phyloP scores from a whole-genome alignment of 35 echinoderm and acorn worm genomes.

The Antedon bifida region DNA sequence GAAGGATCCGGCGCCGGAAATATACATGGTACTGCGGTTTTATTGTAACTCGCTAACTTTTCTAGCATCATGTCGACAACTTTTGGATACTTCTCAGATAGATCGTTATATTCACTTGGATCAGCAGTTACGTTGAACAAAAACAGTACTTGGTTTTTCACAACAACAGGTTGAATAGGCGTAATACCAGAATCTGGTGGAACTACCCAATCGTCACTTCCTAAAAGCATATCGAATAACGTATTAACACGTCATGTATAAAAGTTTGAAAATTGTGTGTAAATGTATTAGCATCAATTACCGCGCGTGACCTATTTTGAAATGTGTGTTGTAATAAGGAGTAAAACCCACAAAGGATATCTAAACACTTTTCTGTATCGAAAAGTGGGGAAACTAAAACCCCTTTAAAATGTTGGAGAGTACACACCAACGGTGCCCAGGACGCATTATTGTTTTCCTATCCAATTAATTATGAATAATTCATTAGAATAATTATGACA shows the following conservation, averaged over 20 bases:
- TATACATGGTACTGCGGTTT: constrained; percentile 23
- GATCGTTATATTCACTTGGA: constrained; percentile 42
- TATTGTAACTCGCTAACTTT: constrained; percentile 36
- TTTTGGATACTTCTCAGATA: constrained; percentile 41
- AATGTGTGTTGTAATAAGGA: too few relatives aligned
- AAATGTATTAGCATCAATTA: background rate
- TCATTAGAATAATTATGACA: too few relatives aligned
- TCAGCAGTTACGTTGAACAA: constrained; percentile 74
- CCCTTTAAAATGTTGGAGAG: too few relatives aligned
- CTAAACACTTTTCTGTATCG: too few relatives aligned
- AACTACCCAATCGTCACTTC: constrained; percentile 29
- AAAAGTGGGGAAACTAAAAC: too few relatives aligned
- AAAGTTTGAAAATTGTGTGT: background rate
- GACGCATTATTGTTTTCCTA: too few relatives aligned
- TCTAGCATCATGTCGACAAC: constrained; percentile 23
- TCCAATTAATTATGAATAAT: too few relatives aligned
- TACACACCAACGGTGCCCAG: too few relatives aligned
- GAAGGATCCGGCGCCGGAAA: background rate
- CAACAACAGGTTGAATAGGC: constrained; percentile 2
- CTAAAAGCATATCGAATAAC: constrained; percentile 3
- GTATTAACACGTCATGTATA: background rate
- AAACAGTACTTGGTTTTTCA: constrained; percentile 35
- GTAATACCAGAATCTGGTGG: constrained; percentile 20
- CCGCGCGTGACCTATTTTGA: background rate
- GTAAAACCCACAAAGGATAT: too few relatives aligned